Evolutionary conservation across 2,888 invertebrate species (phyloP), one percentile per base, ranked within the genome.

Genomic region (Drosophila helvetica): DNA sequence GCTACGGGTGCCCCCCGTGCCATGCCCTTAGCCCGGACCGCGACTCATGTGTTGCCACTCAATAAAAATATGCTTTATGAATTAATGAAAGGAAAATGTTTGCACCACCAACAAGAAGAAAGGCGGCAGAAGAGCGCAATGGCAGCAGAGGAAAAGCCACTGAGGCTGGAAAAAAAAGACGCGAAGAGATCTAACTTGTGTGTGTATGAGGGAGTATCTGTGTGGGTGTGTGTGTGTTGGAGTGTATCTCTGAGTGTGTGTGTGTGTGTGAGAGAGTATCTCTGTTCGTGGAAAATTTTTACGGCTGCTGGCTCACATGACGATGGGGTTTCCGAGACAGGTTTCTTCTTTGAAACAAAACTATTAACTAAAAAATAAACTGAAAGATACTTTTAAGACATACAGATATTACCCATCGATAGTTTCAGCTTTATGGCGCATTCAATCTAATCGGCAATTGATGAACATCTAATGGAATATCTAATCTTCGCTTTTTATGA

Each of bases 51-150:
- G 82, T 80, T 85, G 78, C 80, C 85, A 86, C 86, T 84, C 79
- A 86, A 86, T 82, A 80, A 80, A 86, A 86, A 86, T 86, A 80
- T 86, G 82, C 80, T 79, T 85, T 86, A 86, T 86, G 86, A 85
- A 86, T 86, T 86, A 86, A 86, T 86, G 82, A 86, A 86, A 86
- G 82, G 86, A 86, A 86, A 86, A 86, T 80, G 85, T 86, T 85
- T 79, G 70, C 86, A 55, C 77, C 83, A 75, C 58, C 74, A 70
- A 58, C 74, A 63, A 38, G 15, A 38, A 7, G 38, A 38, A 38
- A 38, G n/a, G 38, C 38, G 38, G 7, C 53, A 33, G 53, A 52
- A 55, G 18, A 60, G 48, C 33, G 18, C 33, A 45, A 27, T 27
- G 8, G 25, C 25, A 25, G 25, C 25, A 51, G 22, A 27, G 46